Percentiles rank a stretch among this genome's conserved stretches.
phyloP scores from a whole-genome alignment of 2,888 invertebrate genomes.

The Microchrysa polita region DNA sequence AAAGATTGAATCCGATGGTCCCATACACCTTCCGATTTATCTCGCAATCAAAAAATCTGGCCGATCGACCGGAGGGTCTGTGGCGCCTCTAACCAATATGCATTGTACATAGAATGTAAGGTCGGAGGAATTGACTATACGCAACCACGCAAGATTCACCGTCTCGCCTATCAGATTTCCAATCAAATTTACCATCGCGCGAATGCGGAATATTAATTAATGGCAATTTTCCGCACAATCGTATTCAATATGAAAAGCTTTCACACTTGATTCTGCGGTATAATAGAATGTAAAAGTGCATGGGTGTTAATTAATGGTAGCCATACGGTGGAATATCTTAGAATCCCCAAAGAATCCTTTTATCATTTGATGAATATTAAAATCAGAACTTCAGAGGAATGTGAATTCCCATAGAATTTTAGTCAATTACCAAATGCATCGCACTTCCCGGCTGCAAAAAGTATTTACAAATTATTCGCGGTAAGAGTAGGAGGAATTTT shows the following conservation, averaged over 20 bases:
- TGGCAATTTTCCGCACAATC: slow-evolving; percentile 46
- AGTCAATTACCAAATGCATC: too few species aligned
- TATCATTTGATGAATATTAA: slow-evolving; percentile 31
- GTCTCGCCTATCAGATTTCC: slow-evolving; percentile 41
- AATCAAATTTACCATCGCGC: slow-evolving; percentile 48
- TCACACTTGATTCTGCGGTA: slow-evolving; percentile 5
- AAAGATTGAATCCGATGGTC: too few species aligned
- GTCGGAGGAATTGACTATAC: slow-evolving; percentile 1
- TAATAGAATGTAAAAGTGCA: slow-evolving; percentile 19
- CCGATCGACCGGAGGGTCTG: too few species aligned
- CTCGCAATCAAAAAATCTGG: too few species aligned
- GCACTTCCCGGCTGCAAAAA: too few species aligned
- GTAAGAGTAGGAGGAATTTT: too few species aligned
- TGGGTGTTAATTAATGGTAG: slow-evolving; percentile 42
- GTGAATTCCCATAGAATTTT: not conserved
- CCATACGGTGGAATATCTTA: slow-evolving; percentile 21
- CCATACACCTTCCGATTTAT: too few species aligned
- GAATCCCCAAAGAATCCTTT: slow-evolving; percentile 22
- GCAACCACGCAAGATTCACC: slow-evolving; percentile 28
- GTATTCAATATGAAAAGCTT: slow-evolving; percentile 45
- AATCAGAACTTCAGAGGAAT: slow-evolving; percentile 5
- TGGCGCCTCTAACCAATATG: too few species aligned
- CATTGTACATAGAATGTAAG: too few species aligned
- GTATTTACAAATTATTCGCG: too few species aligned
- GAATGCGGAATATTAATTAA: slow-evolving; percentile 50